A percentile compares a stretch with the other conserved stretches of the same genome.
phyloP scores from a whole-genome alignment of 2,113 vertebrate genomes.

The Lophius piscatorius region DNA sequence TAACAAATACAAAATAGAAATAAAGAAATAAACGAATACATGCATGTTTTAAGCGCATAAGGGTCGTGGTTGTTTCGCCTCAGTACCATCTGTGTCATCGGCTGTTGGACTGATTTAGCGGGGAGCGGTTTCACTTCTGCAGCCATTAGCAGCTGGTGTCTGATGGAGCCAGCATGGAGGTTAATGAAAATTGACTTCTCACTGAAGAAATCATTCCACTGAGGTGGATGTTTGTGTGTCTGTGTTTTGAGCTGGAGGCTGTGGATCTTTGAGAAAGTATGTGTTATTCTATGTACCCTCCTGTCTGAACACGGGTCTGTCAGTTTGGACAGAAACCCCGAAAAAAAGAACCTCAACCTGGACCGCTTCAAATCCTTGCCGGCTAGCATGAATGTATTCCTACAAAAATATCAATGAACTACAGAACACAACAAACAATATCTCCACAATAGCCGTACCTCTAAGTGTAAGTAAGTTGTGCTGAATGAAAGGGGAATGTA shows the following conservation, averaged over 20 bases:
- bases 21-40: no score
- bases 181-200: constrained; percentile 32
- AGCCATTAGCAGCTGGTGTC: constrained; percentile 12
- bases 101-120: constrained; percentile 23
- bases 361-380: no score
- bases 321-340: neutral
- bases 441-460: no score
- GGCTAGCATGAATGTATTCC: no score
- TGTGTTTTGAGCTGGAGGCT: neutral
- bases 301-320: neutral
- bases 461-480: no score
- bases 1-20: no score
- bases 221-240: neutral
- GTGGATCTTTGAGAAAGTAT: neutral
- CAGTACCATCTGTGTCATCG: constrained; percentile 18
- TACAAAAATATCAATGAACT: no score
- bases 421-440: no score
- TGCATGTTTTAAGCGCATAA: neutral
- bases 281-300: neutral
- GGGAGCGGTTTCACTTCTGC: constrained; percentile 27
- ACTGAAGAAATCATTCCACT: constrained; percentile 7
- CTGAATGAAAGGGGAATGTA: neutral
- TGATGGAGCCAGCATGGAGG: constrained; percentile 20
- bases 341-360: no score
- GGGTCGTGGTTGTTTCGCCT: neutral